These are phyloP conservation scores for Pachliopta kotzebuea DNA, from an alignment of 2,888 invertebrate species.

Conservation along the genomic window DNA sequence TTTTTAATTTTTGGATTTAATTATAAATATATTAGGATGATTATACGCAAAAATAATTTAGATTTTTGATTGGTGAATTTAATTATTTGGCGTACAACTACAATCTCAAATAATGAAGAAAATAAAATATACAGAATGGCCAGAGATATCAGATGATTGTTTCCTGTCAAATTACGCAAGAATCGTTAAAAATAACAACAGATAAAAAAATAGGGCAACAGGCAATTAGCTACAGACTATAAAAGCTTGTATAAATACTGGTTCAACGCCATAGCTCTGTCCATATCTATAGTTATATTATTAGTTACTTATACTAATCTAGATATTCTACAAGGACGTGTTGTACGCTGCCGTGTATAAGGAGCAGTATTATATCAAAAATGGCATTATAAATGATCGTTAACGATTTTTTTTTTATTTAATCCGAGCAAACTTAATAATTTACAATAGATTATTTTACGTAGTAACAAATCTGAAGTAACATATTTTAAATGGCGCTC, in stretches of 20 bases:
- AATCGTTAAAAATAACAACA: not conserved
- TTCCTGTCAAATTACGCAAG: not conserved
- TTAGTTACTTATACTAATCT: constrained; percentile 27
- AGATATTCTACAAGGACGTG: constrained; percentile 28
- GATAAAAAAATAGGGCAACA: constrained; percentile 12
- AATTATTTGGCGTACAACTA: not conserved
- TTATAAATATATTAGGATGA: too few species aligned
- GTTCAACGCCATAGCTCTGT: not conserved
- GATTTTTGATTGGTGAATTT: not conserved
- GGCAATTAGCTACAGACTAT: constrained; percentile 7
- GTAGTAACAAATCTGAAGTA: not conserved
- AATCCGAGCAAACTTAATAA: not conserved
- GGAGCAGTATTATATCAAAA: constrained; percentile 18
- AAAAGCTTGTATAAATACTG: constrained; percentile 14
- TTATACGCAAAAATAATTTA: not conserved
- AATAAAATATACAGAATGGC: not conserved
- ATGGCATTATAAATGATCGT: not conserved
- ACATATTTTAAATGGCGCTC: not conserved
- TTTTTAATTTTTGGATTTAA: too few species aligned
- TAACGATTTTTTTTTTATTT: not conserved
- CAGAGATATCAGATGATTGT: not conserved
- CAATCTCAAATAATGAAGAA: constrained; percentile 1
- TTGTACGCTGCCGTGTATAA: constrained; percentile 19
- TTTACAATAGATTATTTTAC: not conserved
- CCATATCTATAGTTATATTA: constrained; percentile 6